Evolutionary conservation across 1,140 invertebrate genomes (phyloP), one percentile per base, ranked within the genome.

Genomic region (Acromyrmex echinatior): DNA sequence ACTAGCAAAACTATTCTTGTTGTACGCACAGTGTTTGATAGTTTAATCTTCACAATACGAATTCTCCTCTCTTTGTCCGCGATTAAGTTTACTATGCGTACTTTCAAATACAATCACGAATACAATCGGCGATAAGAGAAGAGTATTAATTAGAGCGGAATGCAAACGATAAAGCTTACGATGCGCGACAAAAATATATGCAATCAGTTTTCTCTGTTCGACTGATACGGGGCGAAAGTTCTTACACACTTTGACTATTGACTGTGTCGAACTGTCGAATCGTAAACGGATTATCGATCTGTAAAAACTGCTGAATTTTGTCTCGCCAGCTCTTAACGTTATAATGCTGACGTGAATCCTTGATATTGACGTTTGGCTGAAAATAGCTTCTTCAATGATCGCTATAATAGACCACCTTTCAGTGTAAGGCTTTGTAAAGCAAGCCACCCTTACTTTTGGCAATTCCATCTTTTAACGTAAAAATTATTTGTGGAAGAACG

Each of bases 121-220:
- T 73, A 21, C 25, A 31, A 21, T 39, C 49, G 53, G n/a, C 56
- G 70, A 74, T 51, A 63, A 84, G 39, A 60, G 45, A 18, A 62
- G 28, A 74, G 56, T 25, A 39, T 74, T 45, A 76, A 84, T 84
- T 84, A 84, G 80, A 84, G 70, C 80, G 80, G 56, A 84, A 84
- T 84, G 56, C 70, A 12, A 28, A 25, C 70, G 39, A 76, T 76
- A 51, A n/a, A 74, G 70, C 39, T 31, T 82, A 53, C 68, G 39
- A 82, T 51, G 14, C 6, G 63, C 31, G 78, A 71, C 49, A 73
- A 81, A 81, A 81, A 62, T 56, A 7, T 12, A 28, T 9, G 12
- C 39, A 14, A 14, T 4, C 28, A 51, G 70, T 84, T 62, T 84
- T 84, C 80, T 63, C 70, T 25, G 9, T 35, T 16, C 25, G 18